Conservation (phyloP, 2,113 vertebrate genomes). For the Heliornis fulica region DNA sequence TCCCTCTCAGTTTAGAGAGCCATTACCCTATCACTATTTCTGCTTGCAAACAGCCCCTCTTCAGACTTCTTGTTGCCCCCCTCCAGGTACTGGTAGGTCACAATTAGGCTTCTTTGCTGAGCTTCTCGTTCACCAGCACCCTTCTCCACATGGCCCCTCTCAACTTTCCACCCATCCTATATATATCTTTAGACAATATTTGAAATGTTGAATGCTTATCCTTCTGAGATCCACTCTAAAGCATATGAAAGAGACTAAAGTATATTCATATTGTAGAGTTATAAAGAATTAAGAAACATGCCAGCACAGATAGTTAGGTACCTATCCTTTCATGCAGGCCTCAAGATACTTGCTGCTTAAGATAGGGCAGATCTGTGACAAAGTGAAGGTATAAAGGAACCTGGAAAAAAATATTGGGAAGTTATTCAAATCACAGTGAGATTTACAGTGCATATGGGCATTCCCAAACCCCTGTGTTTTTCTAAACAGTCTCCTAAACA, state of each 20-base stretch:
- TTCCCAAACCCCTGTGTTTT: neutral
- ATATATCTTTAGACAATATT: neutral
- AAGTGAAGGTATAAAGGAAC: neutral
- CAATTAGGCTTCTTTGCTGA: no score
- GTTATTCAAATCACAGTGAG: neutral
- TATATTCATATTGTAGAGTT: neutral
- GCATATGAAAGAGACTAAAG: neutral
- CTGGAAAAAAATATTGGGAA: neutral
- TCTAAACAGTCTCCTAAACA: neutral
- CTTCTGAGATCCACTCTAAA: neutral
- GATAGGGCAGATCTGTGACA: neutral
- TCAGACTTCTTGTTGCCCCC: no score
- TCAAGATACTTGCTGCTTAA: neutral
- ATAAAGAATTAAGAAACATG: neutral
- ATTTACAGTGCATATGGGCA: neutral
- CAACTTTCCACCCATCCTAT: no score
- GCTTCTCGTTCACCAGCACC: no score
- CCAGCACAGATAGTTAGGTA: neutral
- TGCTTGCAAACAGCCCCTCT: no score
- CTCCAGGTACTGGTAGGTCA: no score
- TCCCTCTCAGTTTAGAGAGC: no score
- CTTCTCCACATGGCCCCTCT: no score
- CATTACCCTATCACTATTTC: no score
- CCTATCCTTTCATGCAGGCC: neutral
- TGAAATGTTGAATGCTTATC: neutral